These are phyloP conservation scores for Rhinella marina DNA, from an alignment of 2,797 vertebrate genomes.

Conservation along the genomic window DNA sequence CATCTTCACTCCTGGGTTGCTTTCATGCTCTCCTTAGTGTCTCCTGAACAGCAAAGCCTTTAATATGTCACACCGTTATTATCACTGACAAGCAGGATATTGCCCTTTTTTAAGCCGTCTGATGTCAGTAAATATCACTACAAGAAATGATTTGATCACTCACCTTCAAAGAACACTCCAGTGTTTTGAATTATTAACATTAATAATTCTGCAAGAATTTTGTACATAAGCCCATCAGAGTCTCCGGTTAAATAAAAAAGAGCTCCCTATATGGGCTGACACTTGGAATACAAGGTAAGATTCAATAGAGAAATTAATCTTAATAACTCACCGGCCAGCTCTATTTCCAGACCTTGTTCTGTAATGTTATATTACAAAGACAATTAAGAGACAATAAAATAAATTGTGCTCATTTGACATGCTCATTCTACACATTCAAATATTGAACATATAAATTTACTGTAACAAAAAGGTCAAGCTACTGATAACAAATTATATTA, in stretches of 20 bases:
- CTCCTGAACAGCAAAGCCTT: conserved; percentile 42
- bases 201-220: conserved; percentile 33
- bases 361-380: not conserved
- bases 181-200: conserved; percentile 56
- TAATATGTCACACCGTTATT: conserved; percentile 54
- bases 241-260: conserved; percentile 9
- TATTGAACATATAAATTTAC: not conserved
- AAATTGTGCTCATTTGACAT: not conserved
- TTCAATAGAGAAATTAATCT: not conserved
- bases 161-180: conserved; percentile 50
- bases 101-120: conserved; percentile 53
- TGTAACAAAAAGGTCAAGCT: not conserved
- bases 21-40: conserved; percentile 45
- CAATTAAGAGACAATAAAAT: not conserved
- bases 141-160: conserved; percentile 56
- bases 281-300: conserved; percentile 7
- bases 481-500: not conserved
- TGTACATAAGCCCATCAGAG: conserved; percentile 10
- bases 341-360: not conserved
- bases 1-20: conserved; percentile 12
- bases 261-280: not conserved
- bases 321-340: not conserved
- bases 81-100: conserved; percentile 56
- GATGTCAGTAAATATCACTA: conserved; percentile 60
- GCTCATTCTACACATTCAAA: not conserved